Base-by-base conservation (phyloP, 2,797 vertebrate genomes). In the Cynodonichthys magdalenae region DNA sequence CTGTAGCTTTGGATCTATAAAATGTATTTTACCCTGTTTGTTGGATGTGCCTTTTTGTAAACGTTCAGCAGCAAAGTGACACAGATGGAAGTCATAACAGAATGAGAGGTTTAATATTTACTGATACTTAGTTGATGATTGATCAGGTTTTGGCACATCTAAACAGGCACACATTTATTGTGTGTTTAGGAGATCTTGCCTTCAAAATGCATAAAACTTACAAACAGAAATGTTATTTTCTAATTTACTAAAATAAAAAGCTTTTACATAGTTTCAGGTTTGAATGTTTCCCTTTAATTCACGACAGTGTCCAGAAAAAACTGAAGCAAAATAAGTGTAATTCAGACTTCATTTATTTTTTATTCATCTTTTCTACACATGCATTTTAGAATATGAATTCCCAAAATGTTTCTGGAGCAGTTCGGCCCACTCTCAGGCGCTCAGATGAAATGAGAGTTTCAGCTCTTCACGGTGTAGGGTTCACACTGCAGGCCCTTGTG, bases 401-500 rank as follows among this genome's bases (percentile, higher is more conserved):
- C 31, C 59, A 31, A 45, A 57, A 63, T 39, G 29, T 45, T 27
- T 39, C 31, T 1, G 17, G 10, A 20, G 15, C 39, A 15, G 14
- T 39, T 4, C 15, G 24, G 1, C 28, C 36, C 19, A 50, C 34
- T 60, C 8, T 50, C 18, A 15, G 3, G 12, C 12, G 15, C 2
- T 5, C 14, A 18, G 17, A 14, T 52, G 6, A 36, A 55, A 55
- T 27, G 19, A 8, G n/a, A 39, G n/a, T 28, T 53, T 51, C 28
- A 15, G 15, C 44, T 70, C 45, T 56, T 86, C 51, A 87, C 31
- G 69, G 64, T 42, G 75, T 64, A 31, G 66, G 64, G 3, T 29
- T 79, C 28, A 27, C 71, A 66, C 69, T 82, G 71, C 71, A 68
- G 66, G 75, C 42, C 44, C 75, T 74, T 1, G 15, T 59, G 52